phyloP scores from a whole-genome alignment of 2,797 vertebrate genomes.

The Epinephelus coioides region DNA sequence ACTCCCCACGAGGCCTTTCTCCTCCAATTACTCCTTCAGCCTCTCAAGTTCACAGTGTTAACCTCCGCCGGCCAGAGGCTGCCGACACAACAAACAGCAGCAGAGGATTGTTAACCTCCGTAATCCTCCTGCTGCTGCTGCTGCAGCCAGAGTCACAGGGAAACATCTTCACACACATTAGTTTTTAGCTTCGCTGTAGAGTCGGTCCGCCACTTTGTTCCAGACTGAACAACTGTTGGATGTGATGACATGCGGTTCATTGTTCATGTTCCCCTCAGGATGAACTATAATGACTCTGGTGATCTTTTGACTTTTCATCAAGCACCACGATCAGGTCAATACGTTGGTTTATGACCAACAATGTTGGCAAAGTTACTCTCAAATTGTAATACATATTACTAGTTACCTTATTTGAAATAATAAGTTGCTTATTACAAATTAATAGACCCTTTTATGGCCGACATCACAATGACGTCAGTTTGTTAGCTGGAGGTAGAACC shows the following conservation, averaged over 20 bases:
- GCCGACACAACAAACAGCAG: conserved; percentile 52
- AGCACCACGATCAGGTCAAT: neutral
- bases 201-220: no score
- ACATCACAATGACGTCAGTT: no score
- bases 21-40: conserved; percentile 32
- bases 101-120: conserved; percentile 51
- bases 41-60: conserved; percentile 22
- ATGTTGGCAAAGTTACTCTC: no score
- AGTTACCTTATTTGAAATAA: no score
- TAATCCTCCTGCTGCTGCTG: neutral
- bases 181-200: neutral
- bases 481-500: no score
- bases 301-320: neutral
- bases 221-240: neutral
- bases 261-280: neutral
- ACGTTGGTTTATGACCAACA: no score
- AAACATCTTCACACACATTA: neutral
- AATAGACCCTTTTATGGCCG: no score
- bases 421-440: no score
- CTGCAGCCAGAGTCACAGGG: neutral
- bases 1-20: conserved; percentile 30
- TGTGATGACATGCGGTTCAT: no score
- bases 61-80: conserved; percentile 38
- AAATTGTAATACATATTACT: no score
- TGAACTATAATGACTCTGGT: no score